These are phyloP conservation scores for Chunga burmeisteri DNA, from an alignment of 2,113 vertebrate species.

Conservation along the genomic window DNA sequence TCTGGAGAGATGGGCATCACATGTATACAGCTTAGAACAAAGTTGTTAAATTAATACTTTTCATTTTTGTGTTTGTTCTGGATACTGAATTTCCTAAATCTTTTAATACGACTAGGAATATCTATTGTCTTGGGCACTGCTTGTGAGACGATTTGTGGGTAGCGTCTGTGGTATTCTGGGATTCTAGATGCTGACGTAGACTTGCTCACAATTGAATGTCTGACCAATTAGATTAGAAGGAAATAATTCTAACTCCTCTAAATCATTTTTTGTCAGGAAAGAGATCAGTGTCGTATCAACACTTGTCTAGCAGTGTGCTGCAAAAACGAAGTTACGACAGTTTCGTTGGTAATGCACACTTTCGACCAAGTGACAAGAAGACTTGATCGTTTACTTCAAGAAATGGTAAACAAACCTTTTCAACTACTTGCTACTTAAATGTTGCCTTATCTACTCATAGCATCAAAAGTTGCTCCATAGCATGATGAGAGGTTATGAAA, in stretches of 20 bases:
- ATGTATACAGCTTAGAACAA: background rate
- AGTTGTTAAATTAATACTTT: background rate
- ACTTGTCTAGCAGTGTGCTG: slow-evolving; percentile 71
- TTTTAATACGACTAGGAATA: background rate
- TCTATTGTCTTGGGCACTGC: background rate
- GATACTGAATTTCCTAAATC: background rate
- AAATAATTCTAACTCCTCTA: background rate
- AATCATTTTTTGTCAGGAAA: slow-evolving; percentile 73
- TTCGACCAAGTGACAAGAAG: slow-evolving; percentile 84
- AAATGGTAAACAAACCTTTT: slow-evolving; percentile 54
- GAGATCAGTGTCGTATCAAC: slow-evolving; percentile 81
- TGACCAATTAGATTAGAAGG: background rate
- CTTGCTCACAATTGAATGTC: background rate
- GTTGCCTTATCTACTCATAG: background rate
- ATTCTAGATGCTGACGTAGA: background rate
- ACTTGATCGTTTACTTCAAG: slow-evolving; percentile 69
- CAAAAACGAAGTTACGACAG: slow-evolving; percentile 80
- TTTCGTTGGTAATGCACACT: slow-evolving; percentile 75
- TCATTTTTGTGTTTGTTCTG: background rate
- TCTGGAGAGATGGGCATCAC: background rate
- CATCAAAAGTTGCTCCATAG: background rate
- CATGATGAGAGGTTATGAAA: background rate
- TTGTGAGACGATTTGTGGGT: background rate
- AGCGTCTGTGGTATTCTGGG: background rate
- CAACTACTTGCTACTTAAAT: background rate